Base-by-base conservation (phyloP, 1,140 invertebrate species). In the Diploscapter pachys region DNA sequence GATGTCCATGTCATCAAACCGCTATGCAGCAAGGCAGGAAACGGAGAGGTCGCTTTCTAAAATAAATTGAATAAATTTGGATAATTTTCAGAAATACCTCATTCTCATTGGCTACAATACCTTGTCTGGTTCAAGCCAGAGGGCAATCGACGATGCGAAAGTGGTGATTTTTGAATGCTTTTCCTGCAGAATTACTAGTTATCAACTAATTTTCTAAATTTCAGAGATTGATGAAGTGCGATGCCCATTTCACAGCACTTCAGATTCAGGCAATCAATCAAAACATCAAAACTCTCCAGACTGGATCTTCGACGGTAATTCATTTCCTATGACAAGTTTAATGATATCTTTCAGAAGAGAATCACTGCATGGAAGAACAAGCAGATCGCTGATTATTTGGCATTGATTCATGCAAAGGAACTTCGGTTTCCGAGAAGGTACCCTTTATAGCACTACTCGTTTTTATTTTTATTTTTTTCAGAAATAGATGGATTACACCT, bases 21-120 rank as follows among this genome's bases (percentile, higher is more conserved):
- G 49, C 62, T 48, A 52, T 72, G 56, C 31, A 72, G 71, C 54
- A 72, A 72, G 51, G n/a, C 71, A 49, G 31, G 71, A n/a, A 72
- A 53, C 13, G 11, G 61, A 5, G 71, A 72, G 71, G 71, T 72
- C 31, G 1, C 31, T 31, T 31, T 31, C 31, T 31, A 31, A 31
- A 31, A 31, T 31, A 31, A 31, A 31, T 2, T 9, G 1, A 31
- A 31, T 31, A 31, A 31, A 11, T 48, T 56, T 67, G 5, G 11
- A 67, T 8, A 71, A 48, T 48, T 72, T 72, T 64, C 13, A 72
- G 71, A 72, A 63, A 55, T 72, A 72, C 3, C 63, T 70, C 11
- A 13, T 72, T 4, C 65, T 59, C 54, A n/a, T 5, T 5, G 71
- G 71, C 13, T 72, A 31, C 61, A 11, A 5, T 5, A 50, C 48